These are phyloP conservation scores for Noctua janthe DNA, from an alignment of 2,888 invertebrate genomes.

Conservation along the genomic window DNA sequence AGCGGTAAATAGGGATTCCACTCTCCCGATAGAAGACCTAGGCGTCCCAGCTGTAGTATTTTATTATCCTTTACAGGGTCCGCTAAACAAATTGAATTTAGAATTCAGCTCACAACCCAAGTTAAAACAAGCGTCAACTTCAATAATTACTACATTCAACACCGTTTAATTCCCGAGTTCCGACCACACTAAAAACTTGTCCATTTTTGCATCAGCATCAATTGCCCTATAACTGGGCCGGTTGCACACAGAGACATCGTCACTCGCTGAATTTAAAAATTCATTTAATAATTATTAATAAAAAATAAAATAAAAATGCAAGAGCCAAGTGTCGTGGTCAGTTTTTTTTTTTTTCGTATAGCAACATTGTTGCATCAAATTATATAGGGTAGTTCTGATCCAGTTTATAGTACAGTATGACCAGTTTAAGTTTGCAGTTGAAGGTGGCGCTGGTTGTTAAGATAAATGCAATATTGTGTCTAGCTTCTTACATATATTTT, in stretches of 20 bases:
- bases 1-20: neutral
- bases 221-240: conserved; percentile 49
- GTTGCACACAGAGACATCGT: conserved; percentile 51
- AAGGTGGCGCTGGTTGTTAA: neutral
- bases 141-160: conserved; percentile 42
- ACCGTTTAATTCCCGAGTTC: conserved; percentile 27
- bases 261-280: conserved; percentile 61
- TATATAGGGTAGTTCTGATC: conserved; percentile 48
- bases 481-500: neutral
- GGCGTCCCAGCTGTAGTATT: no score
- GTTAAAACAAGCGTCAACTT: conserved; percentile 34
- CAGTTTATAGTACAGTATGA: conserved; percentile 34
- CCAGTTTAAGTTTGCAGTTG: neutral
- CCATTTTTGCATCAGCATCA: conserved; percentile 46
- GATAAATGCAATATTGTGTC: neutral
- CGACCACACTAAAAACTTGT: conserved; percentile 28
- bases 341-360: conserved; percentile 64
- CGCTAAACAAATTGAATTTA: neutral
- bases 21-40: neutral
- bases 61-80: neutral
- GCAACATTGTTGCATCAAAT: conserved; percentile 69
- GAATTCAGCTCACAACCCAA: conserved; percentile 15
- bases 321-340: conserved; percentile 64
- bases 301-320: conserved; percentile 46
- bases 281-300: conserved; percentile 70